Base-by-base conservation (phyloP, 2,888 invertebrate genomes). In the Nomada ferruginata region DNA sequence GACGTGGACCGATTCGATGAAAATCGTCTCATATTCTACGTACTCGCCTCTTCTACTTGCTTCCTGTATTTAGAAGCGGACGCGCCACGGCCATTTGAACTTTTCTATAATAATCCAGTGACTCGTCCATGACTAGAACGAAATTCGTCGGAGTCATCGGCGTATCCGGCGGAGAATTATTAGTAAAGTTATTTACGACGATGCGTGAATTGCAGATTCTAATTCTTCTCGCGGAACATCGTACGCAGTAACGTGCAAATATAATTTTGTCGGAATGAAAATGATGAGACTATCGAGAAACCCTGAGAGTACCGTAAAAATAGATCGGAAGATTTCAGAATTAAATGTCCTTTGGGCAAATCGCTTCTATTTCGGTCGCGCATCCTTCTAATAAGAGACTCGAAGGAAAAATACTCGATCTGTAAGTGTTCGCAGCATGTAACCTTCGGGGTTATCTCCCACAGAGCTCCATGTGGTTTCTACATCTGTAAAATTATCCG, bases 11-110 rank as follows among this genome's bases (percentile, higher is more conserved):
- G 71, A 78, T 83, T 73, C 79, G 65, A 68, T 53, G 83, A 84
- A 79, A 75, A 82, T 75, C 69, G 55, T 78, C 61, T 75, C 20
- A 70, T 42, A 72, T 83, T 82, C 79, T 78, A 65, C 44, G 78
- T 73, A 52, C 59, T n/a, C 47, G 64, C 13, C 44, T 10, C 47
- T 59, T n/a, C 26, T 23, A 52, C 60, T 78, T 9, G 55, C 26
- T 36, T n/a, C 23, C 68, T 68, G 53, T 50, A 74, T 82, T 74
- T 71, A 71, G 77, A 71, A 52, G 29, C 69, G 1, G 60, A n/a
- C 50, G 44, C 26, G 50, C 9, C 47, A 44, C 44, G 44, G 29
- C 23, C 71, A 53, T 72, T 71, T 47, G 70, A 77, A 70, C 63
- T 69, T 64, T 42, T 65, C 76, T 81, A 76, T 76, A 76, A 81